A percentile compares a stretch with the other conserved stretches of the same genome.
These are phyloP conservation scores for Portevinia maculata DNA, from an alignment of 2,888 invertebrate genomes.

Conservation along the genomic window DNA sequence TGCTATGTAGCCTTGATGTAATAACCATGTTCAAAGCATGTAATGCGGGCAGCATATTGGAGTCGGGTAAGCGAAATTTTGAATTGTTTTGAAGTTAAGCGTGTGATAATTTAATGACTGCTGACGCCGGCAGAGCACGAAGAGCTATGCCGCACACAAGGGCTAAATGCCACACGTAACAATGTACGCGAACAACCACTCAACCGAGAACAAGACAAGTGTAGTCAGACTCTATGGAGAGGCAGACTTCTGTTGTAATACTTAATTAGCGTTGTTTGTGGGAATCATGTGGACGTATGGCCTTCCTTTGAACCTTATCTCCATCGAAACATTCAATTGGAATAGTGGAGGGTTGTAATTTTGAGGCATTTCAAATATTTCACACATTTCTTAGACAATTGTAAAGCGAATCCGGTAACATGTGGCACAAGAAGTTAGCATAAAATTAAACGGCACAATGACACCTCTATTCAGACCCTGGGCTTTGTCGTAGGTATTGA, in stretches of 20 bases:
- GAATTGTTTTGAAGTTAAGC: conserved; percentile 82
- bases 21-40: conserved; percentile 82
- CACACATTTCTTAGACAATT: conserved; percentile 41
- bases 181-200: conserved; percentile 54
- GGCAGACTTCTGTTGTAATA: conserved; percentile 56
- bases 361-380: conserved; percentile 31
- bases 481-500: background rate
- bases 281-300: conserved; percentile 20
- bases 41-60: conserved; percentile 79
- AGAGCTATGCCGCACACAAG: conserved; percentile 51
- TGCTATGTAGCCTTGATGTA: conserved; percentile 79
- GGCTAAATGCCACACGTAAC: conserved; percentile 37
- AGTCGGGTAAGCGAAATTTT: conserved; percentile 75
- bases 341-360: conserved; percentile 9
- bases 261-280: conserved; percentile 69
- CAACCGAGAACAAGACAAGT: conserved; percentile 59
- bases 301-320: conserved; percentile 32
- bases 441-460: conserved; percentile 26
- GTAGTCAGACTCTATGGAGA: conserved; percentile 29
- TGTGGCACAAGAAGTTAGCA: conserved; percentile 24
- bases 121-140: conserved; percentile 77
- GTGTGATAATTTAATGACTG: conserved; percentile 82
- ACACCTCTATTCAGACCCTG: conserved; percentile 34
- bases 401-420: conserved; percentile 8
- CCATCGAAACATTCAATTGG: conserved; percentile 26